These are phyloP conservation scores for Siderastrea radians DNA, from an alignment of 92 coral and sea anemone genomes.

Conservation along the genomic window DNA sequence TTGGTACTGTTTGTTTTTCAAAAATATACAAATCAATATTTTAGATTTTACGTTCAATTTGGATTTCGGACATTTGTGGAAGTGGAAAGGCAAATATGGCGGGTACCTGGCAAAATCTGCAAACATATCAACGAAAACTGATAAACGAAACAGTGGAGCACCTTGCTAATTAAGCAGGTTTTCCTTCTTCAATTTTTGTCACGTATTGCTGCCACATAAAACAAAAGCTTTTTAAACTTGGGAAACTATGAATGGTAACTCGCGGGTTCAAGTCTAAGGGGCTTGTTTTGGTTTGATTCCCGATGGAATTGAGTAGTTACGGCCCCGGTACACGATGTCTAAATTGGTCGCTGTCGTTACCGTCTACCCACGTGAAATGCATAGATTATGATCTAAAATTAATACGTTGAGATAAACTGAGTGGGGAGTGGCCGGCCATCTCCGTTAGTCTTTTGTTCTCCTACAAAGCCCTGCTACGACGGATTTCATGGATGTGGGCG, in stretches of 20 bases:
- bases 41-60: background rate
- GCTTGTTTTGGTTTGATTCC: background rate
- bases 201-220: background rate
- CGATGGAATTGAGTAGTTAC: background rate
- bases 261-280: background rate
- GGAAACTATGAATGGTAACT: background rate
- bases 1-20: background rate
- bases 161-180: constrained; percentile 37
- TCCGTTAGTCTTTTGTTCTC: constrained; percentile 24
- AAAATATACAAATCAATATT: background rate
- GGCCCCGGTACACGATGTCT: constrained; percentile 3
- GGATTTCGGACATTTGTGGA: background rate
- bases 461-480: background rate
- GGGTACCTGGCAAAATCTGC: constrained; percentile 37
- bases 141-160: constrained; percentile 21
- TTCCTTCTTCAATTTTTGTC: background rate
- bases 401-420: constrained; percentile 14
- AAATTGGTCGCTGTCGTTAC: constrained; percentile 30
- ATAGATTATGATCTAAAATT: constrained; percentile 57
- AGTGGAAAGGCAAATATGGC: background rate
- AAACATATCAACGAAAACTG: background rate
- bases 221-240: background rate
- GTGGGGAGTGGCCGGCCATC: constrained; percentile 48
- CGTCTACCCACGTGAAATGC: constrained; percentile 21
- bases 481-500: background rate